Conservation (phyloP, 1,140 invertebrate genomes). For the Ips nitidus region DNA sequence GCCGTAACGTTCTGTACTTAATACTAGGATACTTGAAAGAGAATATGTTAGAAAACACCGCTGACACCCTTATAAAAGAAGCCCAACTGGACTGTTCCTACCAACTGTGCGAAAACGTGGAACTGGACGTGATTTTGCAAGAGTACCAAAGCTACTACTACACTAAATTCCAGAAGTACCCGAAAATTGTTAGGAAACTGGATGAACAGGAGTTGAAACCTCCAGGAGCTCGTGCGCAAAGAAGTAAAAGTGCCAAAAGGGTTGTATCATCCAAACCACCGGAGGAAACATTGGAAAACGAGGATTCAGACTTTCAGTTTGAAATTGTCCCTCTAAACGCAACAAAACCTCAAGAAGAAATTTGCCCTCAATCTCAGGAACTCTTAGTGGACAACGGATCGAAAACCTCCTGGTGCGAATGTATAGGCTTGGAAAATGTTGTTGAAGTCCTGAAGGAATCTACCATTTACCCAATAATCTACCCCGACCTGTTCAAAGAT, state of each 20-base stretch:
- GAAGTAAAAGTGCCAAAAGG: slow-evolving; percentile 17
- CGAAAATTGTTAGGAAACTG: slow-evolving; percentile 69
- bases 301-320: slow-evolving; percentile 39
- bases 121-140: slow-evolving; percentile 81
- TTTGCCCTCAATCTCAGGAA: background rate
- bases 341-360: background rate
- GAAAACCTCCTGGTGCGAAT: slow-evolving; percentile 67
- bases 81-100: slow-evolving; percentile 65
- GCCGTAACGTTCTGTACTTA: slow-evolving; percentile 75
- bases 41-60: slow-evolving; percentile 68
- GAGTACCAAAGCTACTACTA: slow-evolving; percentile 88
- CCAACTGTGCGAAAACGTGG: slow-evolving; percentile 88
- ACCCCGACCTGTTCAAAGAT: slow-evolving; percentile 80
- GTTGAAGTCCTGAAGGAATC: slow-evolving; percentile 88
- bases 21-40: slow-evolving; percentile 75
- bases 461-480: slow-evolving; percentile 81
- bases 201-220: slow-evolving; percentile 19
- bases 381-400: background rate
- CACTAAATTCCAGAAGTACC: slow-evolving; percentile 82
- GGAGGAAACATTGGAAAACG: slow-evolving; percentile 5
- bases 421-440: slow-evolving; percentile 76
- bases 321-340: slow-evolving; percentile 35
- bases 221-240: background rate
- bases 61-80: slow-evolving; percentile 65
- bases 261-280: background rate